These are phyloP conservation scores for Pithys albifrons DNA, from an alignment of 2,113 vertebrate species.

Conservation along the genomic window DNA sequence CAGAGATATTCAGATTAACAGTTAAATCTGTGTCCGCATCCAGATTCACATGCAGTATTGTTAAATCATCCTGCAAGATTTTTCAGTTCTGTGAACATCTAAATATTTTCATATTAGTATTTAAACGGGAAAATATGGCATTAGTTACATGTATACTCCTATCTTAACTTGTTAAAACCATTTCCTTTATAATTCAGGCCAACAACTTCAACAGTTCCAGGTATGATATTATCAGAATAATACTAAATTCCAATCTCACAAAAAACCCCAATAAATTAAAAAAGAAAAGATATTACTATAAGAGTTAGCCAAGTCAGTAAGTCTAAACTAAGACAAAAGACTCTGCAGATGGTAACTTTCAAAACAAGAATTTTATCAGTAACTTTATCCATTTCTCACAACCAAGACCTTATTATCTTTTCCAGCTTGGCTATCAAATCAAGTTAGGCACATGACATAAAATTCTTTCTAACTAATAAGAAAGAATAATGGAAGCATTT, in stretches of 20 bases:
- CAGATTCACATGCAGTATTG: neutral
- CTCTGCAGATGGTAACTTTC: neutral
- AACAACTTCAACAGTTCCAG: neutral
- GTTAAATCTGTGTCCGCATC: neutral
- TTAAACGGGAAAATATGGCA: neutral
- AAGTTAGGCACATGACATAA: neutral
- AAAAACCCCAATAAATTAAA: neutral
- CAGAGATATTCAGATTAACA: neutral
- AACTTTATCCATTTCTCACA: constrained; percentile 14
- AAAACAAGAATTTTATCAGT: constrained; percentile 19
- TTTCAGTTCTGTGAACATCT: neutral
- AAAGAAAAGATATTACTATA: neutral
- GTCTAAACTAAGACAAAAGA: neutral
- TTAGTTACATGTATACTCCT: neutral
- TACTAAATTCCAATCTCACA: neutral
- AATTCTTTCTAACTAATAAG: constrained; percentile 10
- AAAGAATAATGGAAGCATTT: constrained; percentile 46
- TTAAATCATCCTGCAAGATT: neutral
- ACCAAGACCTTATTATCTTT: neutral
- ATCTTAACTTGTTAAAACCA: neutral
- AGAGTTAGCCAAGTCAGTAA: neutral
- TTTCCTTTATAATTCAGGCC: neutral
- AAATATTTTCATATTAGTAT: neutral
- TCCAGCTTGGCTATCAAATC: neutral
- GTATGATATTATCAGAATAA: neutral